Percentiles rank a stretch among this genome's conserved stretches.
Conservation (phyloP, 1,140 invertebrate genomes). For the Hypothenemus hampei region DNA sequence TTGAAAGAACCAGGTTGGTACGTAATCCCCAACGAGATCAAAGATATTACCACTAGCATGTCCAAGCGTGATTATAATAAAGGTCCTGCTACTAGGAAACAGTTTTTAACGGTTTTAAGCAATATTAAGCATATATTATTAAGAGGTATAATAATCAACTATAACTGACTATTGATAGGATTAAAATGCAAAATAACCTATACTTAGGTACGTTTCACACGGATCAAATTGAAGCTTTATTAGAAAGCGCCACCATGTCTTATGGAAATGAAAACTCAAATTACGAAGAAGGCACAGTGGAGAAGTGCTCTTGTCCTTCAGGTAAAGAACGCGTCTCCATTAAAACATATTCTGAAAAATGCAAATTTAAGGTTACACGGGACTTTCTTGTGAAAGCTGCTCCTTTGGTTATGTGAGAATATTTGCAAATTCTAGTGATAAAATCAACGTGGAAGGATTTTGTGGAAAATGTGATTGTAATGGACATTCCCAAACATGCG, state of each 20-base stretch:
- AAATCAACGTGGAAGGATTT: constrained; percentile 42
- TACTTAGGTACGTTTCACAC: constrained; percentile 75
- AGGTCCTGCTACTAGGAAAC: constrained; percentile 60
- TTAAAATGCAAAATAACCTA: too few species aligned
- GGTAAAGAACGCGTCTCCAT: constrained; percentile 5
- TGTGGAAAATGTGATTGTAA: constrained; percentile 89
- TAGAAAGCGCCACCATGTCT: constrained; percentile 37
- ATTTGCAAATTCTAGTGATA: constrained; percentile 52
- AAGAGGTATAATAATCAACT: constrained; percentile 43
- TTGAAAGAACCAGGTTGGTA: constrained; percentile 72
- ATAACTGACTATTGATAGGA: neutral
- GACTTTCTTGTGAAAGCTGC: constrained; percentile 81
- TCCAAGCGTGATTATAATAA: constrained; percentile 57
- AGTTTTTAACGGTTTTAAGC: constrained; percentile 81
- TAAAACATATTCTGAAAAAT: neutral
- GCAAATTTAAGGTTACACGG: constrained; percentile 54
- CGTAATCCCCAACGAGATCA: constrained; percentile 57
- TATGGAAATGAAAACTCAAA: constrained; percentile 27
- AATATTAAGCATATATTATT: constrained; percentile 77
- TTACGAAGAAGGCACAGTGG: constrained; percentile 46
- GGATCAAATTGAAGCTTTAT: constrained; percentile 82
- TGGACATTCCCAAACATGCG: constrained; percentile 78
- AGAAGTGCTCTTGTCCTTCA: constrained; percentile 60
- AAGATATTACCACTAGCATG: constrained; percentile 55
- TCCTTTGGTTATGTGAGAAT: constrained; percentile 78